phyloP scores from a whole-genome alignment of 2,888 invertebrate genomes.

The Liopterus haemorrhoidalis region DNA sequence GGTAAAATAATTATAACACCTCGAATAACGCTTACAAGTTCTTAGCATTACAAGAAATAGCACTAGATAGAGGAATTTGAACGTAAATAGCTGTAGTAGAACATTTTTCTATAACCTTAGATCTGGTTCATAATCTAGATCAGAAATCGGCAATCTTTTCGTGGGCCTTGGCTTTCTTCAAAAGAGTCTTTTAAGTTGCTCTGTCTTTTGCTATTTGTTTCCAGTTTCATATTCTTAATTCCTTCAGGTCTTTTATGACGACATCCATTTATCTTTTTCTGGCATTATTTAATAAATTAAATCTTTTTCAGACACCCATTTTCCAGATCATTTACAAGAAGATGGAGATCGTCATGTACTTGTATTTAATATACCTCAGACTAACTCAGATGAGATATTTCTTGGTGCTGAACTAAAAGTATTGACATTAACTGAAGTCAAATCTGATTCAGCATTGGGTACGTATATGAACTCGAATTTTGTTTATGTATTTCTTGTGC shows the following conservation, averaged over 20 bases:
- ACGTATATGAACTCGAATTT: slow-evolving; percentile 9
- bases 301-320: slow-evolving; percentile 9
- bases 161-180: no score
- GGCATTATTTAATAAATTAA: neutral
- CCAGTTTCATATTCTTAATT: no score
- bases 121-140: no score
- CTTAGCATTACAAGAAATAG: no score
- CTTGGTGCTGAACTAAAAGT: slow-evolving; percentile 42
- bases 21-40: no score
- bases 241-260: no score
- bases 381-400: slow-evolving; percentile 40
- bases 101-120: no score
- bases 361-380: slow-evolving; percentile 40
- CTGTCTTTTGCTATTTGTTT: neutral
- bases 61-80: no score
- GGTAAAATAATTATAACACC: slow-evolving; percentile 34
- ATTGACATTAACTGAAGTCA: slow-evolving; percentile 39
- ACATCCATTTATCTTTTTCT: neutral
- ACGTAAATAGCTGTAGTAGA: no score
- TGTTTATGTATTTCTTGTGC: no score
- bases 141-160: no score
- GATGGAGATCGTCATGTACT: slow-evolving; percentile 39
- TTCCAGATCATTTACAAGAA: slow-evolving; percentile 8
- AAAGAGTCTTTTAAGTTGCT: no score
- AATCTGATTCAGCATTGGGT: slow-evolving; percentile 30